A percentile compares a stretch with the other conserved stretches of the same genome.
These are phyloP conservation scores for Bradypodion ventrale DNA, from an alignment of 2,797 vertebrate species.

Conservation along the genomic window DNA sequence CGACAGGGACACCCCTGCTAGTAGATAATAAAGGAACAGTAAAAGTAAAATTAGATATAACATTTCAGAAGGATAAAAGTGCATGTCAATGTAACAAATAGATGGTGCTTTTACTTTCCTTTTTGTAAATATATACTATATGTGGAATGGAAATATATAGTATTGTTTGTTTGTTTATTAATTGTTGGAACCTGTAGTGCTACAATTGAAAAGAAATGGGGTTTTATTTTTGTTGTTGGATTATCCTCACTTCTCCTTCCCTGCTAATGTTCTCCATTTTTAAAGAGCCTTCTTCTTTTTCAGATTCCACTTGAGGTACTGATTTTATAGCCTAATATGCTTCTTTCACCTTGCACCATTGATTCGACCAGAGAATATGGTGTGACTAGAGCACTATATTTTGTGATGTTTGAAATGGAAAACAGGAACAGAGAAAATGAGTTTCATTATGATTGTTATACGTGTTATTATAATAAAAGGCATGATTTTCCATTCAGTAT, in stretches of 20 bases:
- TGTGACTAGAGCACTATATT: neutral
- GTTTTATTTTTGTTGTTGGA: too few relatives aligned
- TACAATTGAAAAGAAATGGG: too few relatives aligned
- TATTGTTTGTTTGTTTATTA: neutral
- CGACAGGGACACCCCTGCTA: too few relatives aligned
- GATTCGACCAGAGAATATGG: neutral
- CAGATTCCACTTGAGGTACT: neutral
- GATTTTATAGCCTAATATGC: neutral
- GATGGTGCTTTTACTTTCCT: too few relatives aligned
- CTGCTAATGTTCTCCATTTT: neutral
- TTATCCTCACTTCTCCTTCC: neutral
- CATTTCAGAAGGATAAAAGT: too few relatives aligned
- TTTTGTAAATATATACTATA: too few relatives aligned
- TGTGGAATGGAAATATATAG: neutral
- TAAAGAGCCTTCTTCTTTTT: neutral
- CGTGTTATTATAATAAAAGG: neutral
- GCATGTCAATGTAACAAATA: too few relatives aligned
- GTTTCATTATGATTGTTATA: neutral
- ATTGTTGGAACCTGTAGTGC: too few relatives aligned
- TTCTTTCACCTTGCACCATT: neutral
- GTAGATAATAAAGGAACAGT: too few relatives aligned
- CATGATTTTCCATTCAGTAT: neutral
- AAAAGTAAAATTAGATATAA: too few relatives aligned
- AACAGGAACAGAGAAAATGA: neutral
- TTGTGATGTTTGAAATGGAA: neutral